phyloP scores from a whole-genome alignment of 2,888 invertebrate genomes.

The Syrista parreyssii region DNA sequence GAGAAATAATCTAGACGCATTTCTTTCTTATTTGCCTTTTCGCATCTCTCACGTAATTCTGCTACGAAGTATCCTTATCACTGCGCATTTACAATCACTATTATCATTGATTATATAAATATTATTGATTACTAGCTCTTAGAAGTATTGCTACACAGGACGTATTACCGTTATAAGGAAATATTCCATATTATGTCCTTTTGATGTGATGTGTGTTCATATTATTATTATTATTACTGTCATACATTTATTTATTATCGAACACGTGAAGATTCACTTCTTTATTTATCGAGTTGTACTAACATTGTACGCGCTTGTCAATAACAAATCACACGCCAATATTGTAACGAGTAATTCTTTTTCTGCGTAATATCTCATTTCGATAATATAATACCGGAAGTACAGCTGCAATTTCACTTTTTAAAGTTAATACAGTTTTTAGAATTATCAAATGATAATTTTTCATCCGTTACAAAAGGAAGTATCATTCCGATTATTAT shows the following conservation, averaged over 20 bases:
- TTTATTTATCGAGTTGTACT: conserved; percentile 40
- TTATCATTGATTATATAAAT: neutral
- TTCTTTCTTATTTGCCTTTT: neutral
- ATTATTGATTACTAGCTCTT: neutral
- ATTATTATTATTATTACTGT: conserved; percentile 39
- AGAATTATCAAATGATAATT: neutral
- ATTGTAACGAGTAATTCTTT: neutral
- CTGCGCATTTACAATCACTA: neutral
- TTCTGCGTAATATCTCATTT: neutral
- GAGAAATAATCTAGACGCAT: neutral
- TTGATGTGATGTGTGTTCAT: conserved; percentile 50
- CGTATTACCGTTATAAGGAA: neutral
- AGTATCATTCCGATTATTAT: neutral
- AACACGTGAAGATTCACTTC: conserved; percentile 35
- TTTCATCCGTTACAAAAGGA: neutral
- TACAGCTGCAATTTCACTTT: neutral
- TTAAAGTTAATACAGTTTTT: neutral
- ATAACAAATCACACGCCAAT: conserved; percentile 37
- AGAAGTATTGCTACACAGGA: neutral
- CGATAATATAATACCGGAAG: neutral
- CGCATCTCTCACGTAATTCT: neutral
- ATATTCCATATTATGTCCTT: conserved; percentile 19
- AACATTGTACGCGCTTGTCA: conserved; percentile 51
- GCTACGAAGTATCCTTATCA: neutral
- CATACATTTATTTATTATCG: conserved; percentile 45